Base-by-base conservation (phyloP, 2,888 invertebrate species). In the Hemithea aestivaria region DNA sequence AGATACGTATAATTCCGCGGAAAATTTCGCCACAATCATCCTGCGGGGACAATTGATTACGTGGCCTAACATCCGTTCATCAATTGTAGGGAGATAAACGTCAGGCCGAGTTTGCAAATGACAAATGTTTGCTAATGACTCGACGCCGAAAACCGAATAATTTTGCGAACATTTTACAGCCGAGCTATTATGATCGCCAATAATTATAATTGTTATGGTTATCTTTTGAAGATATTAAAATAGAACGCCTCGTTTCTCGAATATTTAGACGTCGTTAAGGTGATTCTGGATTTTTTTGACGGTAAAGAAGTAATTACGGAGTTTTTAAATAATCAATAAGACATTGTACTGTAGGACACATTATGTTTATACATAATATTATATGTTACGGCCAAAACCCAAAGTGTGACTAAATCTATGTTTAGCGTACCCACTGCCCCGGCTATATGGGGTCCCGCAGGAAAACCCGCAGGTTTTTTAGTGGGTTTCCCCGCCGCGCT, bases 81-180 rank as follows among this genome's bases (percentile, higher is more conserved):
- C 79, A 79, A 78, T 79, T 76, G 77, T 75, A 72, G 65, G 69
- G 72, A 74, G 76, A 80, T 80, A 77, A 79, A 75, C 73, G 80
- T 82, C 79, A 75, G 62, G 62, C 66, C 58, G 76, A 75, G 76
- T 78, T 79, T 78, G 75, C 73, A 77, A 79, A 78, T 79, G 80
- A 79, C 78, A 80, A 81, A 82, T 82, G 79, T 78, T 77, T 77
- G 76, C 79, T 81, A 82, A 82, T 79, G 79, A 77, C 75, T 73
- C 62, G 62, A 57, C 51, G 66, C 55, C 59, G 70, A 67, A 74
- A 75, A 73, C 70, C 72, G 67, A 75, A 73, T 70, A 69, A 74
- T 77, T 75, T 63, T 51, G 45, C 57, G 60, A 67, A 71, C 67
- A 72, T 73, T 75, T 74, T 66, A 69, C 66, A 61, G 59, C 51